phyloP scores from a whole-genome alignment of 2,113 vertebrate genomes.

The Tachycineta bicolor region DNA sequence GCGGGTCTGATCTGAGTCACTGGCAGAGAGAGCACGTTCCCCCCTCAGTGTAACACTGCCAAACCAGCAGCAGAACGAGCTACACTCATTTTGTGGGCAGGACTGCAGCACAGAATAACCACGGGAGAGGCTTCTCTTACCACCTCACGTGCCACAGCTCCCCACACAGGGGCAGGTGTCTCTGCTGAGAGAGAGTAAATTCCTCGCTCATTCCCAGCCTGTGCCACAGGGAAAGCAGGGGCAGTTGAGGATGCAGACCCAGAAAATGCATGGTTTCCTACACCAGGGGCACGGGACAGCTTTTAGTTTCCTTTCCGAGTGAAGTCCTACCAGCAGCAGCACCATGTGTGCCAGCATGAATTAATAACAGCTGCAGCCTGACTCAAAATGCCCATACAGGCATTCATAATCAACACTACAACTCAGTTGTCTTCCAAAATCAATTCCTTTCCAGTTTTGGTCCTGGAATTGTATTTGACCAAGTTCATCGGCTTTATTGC shows the following conservation, averaged over 20 bases:
- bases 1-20: neutral
- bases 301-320: neutral
- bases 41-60: neutral
- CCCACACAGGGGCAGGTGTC: neutral
- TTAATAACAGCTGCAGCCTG: neutral
- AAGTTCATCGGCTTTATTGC: conserved; percentile 8
- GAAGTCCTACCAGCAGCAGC: neutral
- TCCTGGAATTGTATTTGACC: conserved; percentile 35
- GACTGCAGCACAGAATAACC: neutral
- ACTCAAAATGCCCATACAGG: neutral
- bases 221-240: neutral
- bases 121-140: neutral
- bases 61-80: neutral
- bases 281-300: neutral
- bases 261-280: neutral
- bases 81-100: neutral
- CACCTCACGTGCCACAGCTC: neutral
- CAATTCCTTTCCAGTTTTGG: conserved; percentile 20
- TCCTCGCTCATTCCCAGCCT: neutral
- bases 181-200: rapidly evolving
- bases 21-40: neutral
- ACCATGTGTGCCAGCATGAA: neutral
- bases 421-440: conserved; percentile 18
- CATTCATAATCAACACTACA: conserved; percentile 57
- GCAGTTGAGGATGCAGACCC: neutral